These are phyloP conservation scores for Labroides dimidiatus DNA, from an alignment of 2,797 vertebrate genomes.

Conservation along the genomic window DNA sequence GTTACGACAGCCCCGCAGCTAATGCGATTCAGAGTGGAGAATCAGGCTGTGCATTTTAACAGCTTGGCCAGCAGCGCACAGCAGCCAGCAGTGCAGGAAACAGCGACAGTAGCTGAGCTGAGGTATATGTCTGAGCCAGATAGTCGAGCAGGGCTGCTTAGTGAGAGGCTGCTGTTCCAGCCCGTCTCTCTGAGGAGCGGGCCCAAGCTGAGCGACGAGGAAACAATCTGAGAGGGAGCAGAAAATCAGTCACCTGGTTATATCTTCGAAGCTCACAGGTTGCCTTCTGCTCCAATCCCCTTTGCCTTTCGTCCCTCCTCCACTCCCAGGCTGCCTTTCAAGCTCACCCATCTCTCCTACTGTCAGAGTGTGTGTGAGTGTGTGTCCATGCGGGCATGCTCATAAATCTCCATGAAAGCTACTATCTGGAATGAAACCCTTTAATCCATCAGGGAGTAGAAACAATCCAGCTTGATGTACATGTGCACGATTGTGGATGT, in stretches of 20 bases:
- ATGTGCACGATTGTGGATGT: slow-evolving; percentile 12
- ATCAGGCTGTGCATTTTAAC: slow-evolving; percentile 70
- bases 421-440: slow-evolving; percentile 66
- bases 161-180: slow-evolving; percentile 45
- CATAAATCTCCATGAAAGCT: slow-evolving; percentile 72
- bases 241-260: slow-evolving; percentile 77
- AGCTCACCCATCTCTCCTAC: slow-evolving; percentile 53
- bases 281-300: slow-evolving; percentile 58
- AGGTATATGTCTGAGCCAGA: slow-evolving; percentile 62
- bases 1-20: slow-evolving; percentile 65
- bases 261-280: slow-evolving; percentile 67
- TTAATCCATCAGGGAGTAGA: slow-evolving; percentile 65
- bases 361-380: slow-evolving; percentile 32
- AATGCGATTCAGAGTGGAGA: slow-evolving; percentile 68
- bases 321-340: slow-evolving; percentile 40
- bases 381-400: slow-evolving; percentile 28
- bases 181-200: slow-evolving; percentile 46
- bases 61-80: slow-evolving; percentile 64
- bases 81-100: slow-evolving; percentile 52
- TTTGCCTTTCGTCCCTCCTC: slow-evolving; percentile 43
- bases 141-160: slow-evolving; percentile 62
- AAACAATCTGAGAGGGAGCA: slow-evolving; percentile 65
- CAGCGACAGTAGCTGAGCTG: slow-evolving; percentile 50
- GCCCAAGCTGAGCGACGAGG: slow-evolving; percentile 60
- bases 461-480: slow-evolving; percentile 51